Evolutionary conservation across 2,113 vertebrate species (phyloP).

Genomic region (Tetrax tetrax): DNA sequence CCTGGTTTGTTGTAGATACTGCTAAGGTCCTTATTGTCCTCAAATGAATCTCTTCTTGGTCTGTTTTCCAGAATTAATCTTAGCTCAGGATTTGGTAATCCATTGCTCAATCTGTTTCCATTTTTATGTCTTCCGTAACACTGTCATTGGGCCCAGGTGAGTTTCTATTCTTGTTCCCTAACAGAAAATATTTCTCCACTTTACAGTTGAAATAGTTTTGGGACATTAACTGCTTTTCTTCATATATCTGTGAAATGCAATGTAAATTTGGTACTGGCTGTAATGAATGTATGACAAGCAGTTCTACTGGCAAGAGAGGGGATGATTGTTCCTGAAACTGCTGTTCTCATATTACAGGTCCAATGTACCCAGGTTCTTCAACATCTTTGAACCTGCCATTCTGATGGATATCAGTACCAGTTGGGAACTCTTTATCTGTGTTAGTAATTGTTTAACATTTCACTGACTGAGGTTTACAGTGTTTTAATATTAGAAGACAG

Average conservation of each 20-base stretch:
- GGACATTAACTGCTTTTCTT: background rate
- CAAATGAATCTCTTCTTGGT: background rate
- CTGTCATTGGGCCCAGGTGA: background rate
- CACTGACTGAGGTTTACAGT: background rate
- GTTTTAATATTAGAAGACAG: background rate
- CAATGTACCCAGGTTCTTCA: background rate
- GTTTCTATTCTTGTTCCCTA: background rate
- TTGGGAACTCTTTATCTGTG: background rate
- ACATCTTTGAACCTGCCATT: slow-evolving; percentile 1
- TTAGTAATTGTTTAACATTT: background rate
- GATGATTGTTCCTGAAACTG: background rate
- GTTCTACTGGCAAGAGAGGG: background rate
- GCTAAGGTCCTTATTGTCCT: background rate
- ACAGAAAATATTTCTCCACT: background rate
- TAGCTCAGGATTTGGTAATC: background rate
- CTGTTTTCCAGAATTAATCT: background rate
- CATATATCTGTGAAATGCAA: background rate
- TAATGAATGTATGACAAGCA: background rate
- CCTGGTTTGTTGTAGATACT: background rate
- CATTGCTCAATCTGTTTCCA: background rate
- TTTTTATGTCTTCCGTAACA: background rate
- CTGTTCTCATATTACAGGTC: background rate
- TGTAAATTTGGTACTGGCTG: background rate
- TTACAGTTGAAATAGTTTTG: background rate
- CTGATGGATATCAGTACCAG: background rate